Percentiles rank a stretch among this genome's conserved stretches.
Conservation (phyloP, 2,888 invertebrate species). For the Gortyna flavago region DNA sequence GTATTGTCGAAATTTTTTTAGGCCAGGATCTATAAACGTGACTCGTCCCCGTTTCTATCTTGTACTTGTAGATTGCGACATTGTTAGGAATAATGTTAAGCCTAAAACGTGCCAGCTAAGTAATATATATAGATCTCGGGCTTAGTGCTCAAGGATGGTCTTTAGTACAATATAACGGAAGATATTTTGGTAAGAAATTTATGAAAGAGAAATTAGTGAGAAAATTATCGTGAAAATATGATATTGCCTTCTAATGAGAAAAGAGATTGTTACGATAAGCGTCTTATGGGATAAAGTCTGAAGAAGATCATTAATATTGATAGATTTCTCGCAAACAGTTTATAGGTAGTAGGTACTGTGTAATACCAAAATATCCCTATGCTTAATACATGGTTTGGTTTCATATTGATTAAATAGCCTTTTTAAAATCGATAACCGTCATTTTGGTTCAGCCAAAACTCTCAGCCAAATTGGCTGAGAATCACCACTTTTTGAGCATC, state of each 20-base stretch:
- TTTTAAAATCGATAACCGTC: not conserved
- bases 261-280: not conserved
- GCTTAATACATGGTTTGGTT: not conserved
- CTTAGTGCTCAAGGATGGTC: not conserved
- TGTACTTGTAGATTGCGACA: too few species aligned
- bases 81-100: too few species aligned
- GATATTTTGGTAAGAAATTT: not conserved
- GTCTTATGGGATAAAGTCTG: slow-evolving; percentile 2
- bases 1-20: not conserved
- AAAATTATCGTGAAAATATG: slow-evolving; percentile 2
- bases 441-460: not conserved
- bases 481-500: not conserved
- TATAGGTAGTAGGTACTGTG: too few species aligned
- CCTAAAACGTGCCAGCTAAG: too few species aligned
- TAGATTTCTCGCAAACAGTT: not conserved
- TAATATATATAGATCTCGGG: too few species aligned
- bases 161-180: not conserved
- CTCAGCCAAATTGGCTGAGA: too few species aligned
- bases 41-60: too few species aligned
- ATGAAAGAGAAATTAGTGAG: not conserved
- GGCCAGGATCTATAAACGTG: not conserved
- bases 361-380: not conserved
- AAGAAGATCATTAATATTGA: slow-evolving; percentile 6
- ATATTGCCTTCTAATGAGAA: not conserved
- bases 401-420: not conserved